Percentiles rank a stretch among this genome's conserved stretches.
These are phyloP conservation scores for Chrysogorgia sp. DNA, from an alignment of 92 coral and sea anemone genomes.

Conservation along the genomic window DNA sequence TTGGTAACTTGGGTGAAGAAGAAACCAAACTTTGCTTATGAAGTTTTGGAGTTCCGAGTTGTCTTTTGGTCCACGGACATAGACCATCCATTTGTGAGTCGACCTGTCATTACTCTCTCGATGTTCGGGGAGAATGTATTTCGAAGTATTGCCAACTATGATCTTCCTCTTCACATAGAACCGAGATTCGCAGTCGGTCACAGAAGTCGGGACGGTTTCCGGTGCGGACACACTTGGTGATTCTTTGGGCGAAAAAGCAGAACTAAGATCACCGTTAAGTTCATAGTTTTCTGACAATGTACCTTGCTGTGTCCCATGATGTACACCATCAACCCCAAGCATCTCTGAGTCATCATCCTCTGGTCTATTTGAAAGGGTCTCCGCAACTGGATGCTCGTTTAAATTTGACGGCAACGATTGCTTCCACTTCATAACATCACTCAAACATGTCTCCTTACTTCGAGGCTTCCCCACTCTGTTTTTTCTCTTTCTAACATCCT, in stretches of 20 bases:
- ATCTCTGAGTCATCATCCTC: neutral
- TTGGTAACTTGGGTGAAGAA: slow-evolving; percentile 96
- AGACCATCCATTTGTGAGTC: slow-evolving; percentile 99
- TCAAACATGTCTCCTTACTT: slow-evolving; percentile 32
- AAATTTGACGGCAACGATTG: slow-evolving; percentile 7
- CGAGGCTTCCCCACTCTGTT: slow-evolving; percentile 33
- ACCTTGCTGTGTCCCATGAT: neutral
- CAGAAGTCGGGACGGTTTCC: neutral
- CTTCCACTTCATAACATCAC: slow-evolving; percentile 43
- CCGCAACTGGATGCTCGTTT: slow-evolving; percentile 4
- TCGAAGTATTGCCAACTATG: slow-evolving; percentile 95
- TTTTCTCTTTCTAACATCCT: neutral
- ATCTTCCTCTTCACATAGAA: slow-evolving; percentile 87
- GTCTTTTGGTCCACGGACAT: slow-evolving; percentile 94
- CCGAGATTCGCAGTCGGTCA: slow-evolving; percentile 71
- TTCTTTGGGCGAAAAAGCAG: neutral
- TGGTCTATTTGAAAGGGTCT: slow-evolving; percentile 13
- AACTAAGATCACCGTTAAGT: neutral
- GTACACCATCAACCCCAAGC: neutral
- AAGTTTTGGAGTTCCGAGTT: slow-evolving; percentile 70
- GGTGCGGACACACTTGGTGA: neutral
- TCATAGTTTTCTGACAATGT: neutral
- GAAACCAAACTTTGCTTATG: slow-evolving; percentile 94
- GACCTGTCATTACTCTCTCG: slow-evolving; percentile 93
- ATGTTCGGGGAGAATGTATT: slow-evolving; percentile 82